Base-by-base conservation (phyloP, 2,797 vertebrate genomes). In the Margarornis squamiger region DNA sequence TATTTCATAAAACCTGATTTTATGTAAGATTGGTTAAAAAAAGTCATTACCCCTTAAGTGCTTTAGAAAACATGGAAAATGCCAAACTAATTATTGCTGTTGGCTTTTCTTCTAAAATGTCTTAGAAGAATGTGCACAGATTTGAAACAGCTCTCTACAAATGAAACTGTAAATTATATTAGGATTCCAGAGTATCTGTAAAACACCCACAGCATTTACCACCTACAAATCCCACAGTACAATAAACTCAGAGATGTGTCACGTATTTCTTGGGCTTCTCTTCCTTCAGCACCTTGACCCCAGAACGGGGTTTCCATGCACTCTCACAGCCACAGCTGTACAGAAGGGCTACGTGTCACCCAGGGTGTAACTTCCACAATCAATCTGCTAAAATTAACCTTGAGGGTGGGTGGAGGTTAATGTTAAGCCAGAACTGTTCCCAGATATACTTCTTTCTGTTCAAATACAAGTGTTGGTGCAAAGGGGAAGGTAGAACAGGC, bases 31-130 rank as follows among this genome's bases (percentile, higher is more conserved):
- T 30, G 36, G 61, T 84, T 89, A 48, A 83, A 96, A 93, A 85
- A 92, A 86, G 41, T 71, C 76, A 86, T 86, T 95, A 89, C 61
- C 17, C 63, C 39, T 82, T 90, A 94, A 87, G 61, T 88, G 71
- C 88, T 90, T 93, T 71, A 73, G 68, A 96, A 95, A 95, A 95
- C 72, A 95, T 12, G 72, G 73, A 93, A 95, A 96, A 96, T 65
- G 92, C 88, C 93, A 96, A 94, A 75, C 86, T 89, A 96, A 96
- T 95, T 93, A 97, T 95, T 96, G 86, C 68, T 95, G 72, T 95
- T 94, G 93, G 93, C 83, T 92, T 93, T 92, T 88, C 85, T 73
- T 73, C 88, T 71, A 80, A 82, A 88, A 59, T 49, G 43, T 75
- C 78, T 78, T 68, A 78, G 75, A 95, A 91, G 71, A 92, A 95